These are phyloP conservation scores for Pao palembangensis DNA, from an alignment of 2,113 vertebrate species.

Conservation along the genomic window DNA sequence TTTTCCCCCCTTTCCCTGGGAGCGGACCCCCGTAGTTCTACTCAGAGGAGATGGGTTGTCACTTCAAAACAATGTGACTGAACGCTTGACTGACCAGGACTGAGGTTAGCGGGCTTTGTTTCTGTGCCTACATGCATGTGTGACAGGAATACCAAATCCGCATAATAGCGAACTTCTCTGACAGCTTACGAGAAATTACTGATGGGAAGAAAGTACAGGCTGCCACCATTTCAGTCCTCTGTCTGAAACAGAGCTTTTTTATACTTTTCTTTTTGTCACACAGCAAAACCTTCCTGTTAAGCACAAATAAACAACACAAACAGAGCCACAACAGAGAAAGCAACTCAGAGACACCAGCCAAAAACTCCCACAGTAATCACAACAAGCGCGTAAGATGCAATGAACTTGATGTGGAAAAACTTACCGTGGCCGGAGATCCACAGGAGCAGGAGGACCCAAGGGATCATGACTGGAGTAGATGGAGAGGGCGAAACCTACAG, in stretches of 20 bases:
- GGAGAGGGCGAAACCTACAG: slow-evolving; percentile 58
- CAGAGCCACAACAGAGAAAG: slow-evolving; percentile 32
- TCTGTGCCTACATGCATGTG: slow-evolving; percentile 39
- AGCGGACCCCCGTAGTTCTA: slow-evolving; percentile 33
- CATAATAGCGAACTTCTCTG: slow-evolving; percentile 35
- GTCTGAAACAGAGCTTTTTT: too few relatives aligned
- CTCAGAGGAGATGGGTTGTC: slow-evolving; percentile 46
- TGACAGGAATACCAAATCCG: slow-evolving; percentile 55
- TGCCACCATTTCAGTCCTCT: not conserved
- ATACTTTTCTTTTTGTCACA: too few relatives aligned
- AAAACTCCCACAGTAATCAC: slow-evolving; percentile 25
- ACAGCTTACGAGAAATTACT: slow-evolving; percentile 14
- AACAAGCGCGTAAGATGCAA: slow-evolving; percentile 20
- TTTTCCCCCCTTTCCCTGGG: slow-evolving; percentile 20
- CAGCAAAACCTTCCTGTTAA: too few relatives aligned
- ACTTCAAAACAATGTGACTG: slow-evolving; percentile 67
- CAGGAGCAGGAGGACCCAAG: slow-evolving; percentile 66
- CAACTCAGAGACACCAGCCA: slow-evolving; percentile 24
- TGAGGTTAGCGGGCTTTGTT: slow-evolving; percentile 43
- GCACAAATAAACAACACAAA: not conserved
- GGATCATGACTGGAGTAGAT: slow-evolving; percentile 62
- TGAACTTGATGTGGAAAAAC: slow-evolving; percentile 46
- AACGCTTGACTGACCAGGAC: slow-evolving; percentile 55
- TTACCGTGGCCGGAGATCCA: slow-evolving; percentile 74
- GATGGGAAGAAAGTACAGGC: slow-evolving; percentile 19